Conservation (phyloP, 2,113 vertebrate genomes). For the Haemorhous mexicanus region DNA sequence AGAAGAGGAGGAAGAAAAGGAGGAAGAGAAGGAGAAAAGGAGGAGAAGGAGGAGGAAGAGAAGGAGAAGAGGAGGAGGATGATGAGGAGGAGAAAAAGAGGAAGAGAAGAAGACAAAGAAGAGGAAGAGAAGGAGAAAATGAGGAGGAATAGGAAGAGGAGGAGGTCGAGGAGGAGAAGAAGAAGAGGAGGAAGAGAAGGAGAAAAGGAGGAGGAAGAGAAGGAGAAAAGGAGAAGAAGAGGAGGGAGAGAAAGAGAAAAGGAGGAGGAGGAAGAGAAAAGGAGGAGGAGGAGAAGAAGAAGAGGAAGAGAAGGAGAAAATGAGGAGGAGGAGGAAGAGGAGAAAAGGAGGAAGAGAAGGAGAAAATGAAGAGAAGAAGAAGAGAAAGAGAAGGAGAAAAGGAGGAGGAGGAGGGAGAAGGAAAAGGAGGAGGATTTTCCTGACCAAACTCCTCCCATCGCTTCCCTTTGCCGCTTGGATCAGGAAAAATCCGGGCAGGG, state of each 20-base stretch:
- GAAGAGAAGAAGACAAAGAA: too few relatives aligned
- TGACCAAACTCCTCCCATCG: neutral
- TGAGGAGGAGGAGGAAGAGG: too few relatives aligned
- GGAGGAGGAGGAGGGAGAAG: neutral
- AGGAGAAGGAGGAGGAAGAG: neutral
- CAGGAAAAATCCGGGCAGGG: neutral
- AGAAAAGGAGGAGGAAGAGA: too few relatives aligned
- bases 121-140: neutral
- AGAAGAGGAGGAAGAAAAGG: accelerated
- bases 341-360: too few relatives aligned
- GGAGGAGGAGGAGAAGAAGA: too few relatives aligned
- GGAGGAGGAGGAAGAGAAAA: too few relatives aligned
- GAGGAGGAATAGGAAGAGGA: neutral
- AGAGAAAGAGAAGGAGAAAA: too few relatives aligned
- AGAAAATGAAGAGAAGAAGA: too few relatives aligned
- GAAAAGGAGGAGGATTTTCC: neutral
- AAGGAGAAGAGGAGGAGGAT: neutral
- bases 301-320: too few relatives aligned
- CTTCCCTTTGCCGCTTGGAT: neutral
- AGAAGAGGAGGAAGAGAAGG: neutral
- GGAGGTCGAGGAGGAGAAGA: neutral
- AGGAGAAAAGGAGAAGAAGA: neutral
- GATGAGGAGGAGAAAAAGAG: neutral
- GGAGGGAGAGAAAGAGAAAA: too few relatives aligned
- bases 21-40: too few relatives aligned